Base-by-base conservation (phyloP, 2,888 invertebrate species). In the Glaucopsyche alexis region DNA sequence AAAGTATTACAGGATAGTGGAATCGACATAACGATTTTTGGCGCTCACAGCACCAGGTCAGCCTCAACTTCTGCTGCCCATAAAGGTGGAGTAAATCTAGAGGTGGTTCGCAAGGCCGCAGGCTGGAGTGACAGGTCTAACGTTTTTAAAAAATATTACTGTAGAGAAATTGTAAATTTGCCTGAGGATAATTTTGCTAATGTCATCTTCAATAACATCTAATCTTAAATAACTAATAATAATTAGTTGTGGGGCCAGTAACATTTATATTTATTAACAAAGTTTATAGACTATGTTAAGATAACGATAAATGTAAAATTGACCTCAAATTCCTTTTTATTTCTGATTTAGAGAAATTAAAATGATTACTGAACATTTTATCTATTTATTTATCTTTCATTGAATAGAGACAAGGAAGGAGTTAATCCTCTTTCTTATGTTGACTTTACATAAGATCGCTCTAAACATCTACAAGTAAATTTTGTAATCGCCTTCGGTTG, bases 391-490 rank as follows among this genome's bases (percentile, higher is more conserved):
- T 55, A 55, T 55, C n/a, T 4, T 55, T 8, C 16, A 55, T n/a
- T 55, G 55, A 55, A 8, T 8, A 11, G n/a, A n/a, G 8, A 16
- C 16, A 55, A n/a, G n/a, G n/a, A n/a, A n/a, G n/a, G n/a, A n/a
- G n/a, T n/a, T n/a, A n/a, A n/a, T n/a, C 47, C 13, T 47, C 9
- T 47, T 47, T 55, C 4, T 8, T 16, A 55, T 55, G 5, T 55
- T 55, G 14, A 55, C 19, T 55, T 55, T n/a, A 16, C 19, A n/a
- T 16, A 8, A 55, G 5, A 45, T 45, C n/a, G 55, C 55, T 55
- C 74, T 75, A 42, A 74, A 75, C 75, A 75, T 75, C 72, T 72
- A 73, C 74, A 74, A 71, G 75, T 75, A 72, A 71, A 72, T 73
- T 71, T 49, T n/a, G n/a, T n/a, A n/a, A n/a, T n/a, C n/a, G n/a